Conservation (phyloP, 2,797 vertebrate species). For the Pagetopsis macropterus region DNA sequence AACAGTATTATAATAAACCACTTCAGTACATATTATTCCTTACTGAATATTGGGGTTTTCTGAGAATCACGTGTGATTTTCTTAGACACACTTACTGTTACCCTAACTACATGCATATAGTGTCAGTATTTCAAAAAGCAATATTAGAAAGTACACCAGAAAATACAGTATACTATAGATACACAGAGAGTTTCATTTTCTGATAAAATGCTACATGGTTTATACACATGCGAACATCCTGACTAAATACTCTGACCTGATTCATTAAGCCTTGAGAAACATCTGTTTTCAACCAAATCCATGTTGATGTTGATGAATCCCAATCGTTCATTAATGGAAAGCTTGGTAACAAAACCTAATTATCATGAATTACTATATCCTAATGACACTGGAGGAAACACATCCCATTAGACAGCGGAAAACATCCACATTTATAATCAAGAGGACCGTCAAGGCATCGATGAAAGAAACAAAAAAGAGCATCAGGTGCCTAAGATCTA, state of each 20-base stretch:
- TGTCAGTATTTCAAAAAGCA: too few species aligned
- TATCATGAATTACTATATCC: conserved; percentile 58
- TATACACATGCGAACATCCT: conserved; percentile 17
- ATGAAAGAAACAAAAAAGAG: conserved; percentile 30
- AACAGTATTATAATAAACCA: too few species aligned
- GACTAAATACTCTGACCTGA: not conserved
- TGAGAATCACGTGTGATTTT: too few species aligned
- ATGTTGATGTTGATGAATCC: conserved; percentile 59
- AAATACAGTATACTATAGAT: not conserved
- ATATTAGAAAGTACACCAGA: not conserved
- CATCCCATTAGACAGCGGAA: conserved; percentile 39
- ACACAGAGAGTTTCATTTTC: conserved; percentile 1
- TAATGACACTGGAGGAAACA: conserved; percentile 51
- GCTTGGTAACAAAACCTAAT: conserved; percentile 54
- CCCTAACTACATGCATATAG: too few species aligned
- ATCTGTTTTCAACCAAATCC: conserved; percentile 58
- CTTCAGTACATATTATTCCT: too few species aligned
- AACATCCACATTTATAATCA: conserved; percentile 47
- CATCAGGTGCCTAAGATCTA: conserved; percentile 6
- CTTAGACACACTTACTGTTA: too few species aligned
- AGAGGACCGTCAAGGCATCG: conserved; percentile 12
- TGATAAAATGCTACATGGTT: conserved; percentile 9
- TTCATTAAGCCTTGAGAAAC: conserved; percentile 56
- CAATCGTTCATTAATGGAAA: conserved; percentile 53
- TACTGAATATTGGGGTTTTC: too few species aligned